A percentile compares a stretch with the other conserved stretches of the same genome.
phyloP scores from a whole-genome alignment of 2,797 vertebrate genomes.

The Ispidina lecontei region DNA sequence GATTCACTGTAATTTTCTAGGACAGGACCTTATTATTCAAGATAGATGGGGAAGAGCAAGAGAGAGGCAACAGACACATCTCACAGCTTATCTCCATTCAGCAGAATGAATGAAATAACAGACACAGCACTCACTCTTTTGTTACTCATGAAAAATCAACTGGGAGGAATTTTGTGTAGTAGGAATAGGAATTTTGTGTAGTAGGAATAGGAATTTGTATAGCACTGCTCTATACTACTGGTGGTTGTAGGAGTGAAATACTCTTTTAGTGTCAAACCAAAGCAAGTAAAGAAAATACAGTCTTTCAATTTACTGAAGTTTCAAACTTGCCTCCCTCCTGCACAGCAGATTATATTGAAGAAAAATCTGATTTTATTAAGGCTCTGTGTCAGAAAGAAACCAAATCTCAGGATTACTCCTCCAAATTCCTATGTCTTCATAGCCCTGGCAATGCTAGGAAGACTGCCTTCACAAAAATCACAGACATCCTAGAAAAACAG shows the following conservation, averaged over 20 bases:
- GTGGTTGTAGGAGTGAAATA: not conserved
- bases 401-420: not conserved
- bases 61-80: not conserved
- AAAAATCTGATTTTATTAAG: not conserved
- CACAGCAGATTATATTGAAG: not conserved
- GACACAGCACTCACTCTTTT: not conserved
- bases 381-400: not conserved
- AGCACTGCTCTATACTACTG: not conserved
- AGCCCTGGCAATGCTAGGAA: not conserved
- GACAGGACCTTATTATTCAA: not conserved
- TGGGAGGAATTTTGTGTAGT: not conserved
- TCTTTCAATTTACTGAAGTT: not conserved
- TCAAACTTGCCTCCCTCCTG: not conserved
- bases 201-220: not conserved
- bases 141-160: not conserved
- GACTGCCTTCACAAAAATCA: not conserved
- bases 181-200: too few relatives aligned
- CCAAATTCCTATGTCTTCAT: not conserved
- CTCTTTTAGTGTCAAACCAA: not conserved
- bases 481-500: not conserved
- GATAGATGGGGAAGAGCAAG: not conserved
- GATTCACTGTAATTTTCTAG: not conserved
- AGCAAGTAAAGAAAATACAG: not conserved
- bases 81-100: rapidly evolving
- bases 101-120: not conserved